These are phyloP conservation scores for Morphnarchus princeps DNA, from an alignment of 2,113 vertebrate genomes.

Conservation along the genomic window DNA sequence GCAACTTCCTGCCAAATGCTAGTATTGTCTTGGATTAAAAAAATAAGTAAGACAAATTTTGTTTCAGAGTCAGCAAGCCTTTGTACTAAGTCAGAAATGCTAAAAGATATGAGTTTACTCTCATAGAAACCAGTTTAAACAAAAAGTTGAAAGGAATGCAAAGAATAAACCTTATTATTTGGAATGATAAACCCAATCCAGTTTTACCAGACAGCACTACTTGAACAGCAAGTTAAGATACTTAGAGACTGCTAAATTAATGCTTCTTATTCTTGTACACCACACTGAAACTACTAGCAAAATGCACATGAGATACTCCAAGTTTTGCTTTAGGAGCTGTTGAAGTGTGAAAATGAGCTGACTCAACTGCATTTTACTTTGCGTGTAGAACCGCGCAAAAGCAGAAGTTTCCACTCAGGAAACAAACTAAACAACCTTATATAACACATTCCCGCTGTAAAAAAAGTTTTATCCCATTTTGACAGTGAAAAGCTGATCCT, in stretches of 20 bases:
- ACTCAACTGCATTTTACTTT: slow-evolving; percentile 44
- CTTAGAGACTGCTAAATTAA: background rate
- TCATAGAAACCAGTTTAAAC: background rate
- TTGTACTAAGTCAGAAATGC: slow-evolving; percentile 26
- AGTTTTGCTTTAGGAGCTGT: background rate
- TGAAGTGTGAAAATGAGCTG: background rate
- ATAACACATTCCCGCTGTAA: background rate
- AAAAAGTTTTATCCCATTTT: background rate
- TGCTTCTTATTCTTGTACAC: background rate
- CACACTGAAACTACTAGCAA: background rate
- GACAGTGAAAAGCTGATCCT: background rate
- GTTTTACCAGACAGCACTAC: background rate
- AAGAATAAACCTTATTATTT: slow-evolving; percentile 10
- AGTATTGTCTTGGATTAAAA: slow-evolving; percentile 65
- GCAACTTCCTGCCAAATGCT: slow-evolving; percentile 51
- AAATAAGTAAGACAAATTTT: slow-evolving; percentile 60
- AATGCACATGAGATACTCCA: background rate
- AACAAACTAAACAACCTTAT: slow-evolving; percentile 4
- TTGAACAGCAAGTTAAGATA: background rate
- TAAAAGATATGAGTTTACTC: background rate
- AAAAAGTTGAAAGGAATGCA: background rate
- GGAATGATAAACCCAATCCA: background rate
- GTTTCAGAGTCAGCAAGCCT: slow-evolving; percentile 50
- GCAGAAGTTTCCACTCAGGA: slow-evolving; percentile 50
- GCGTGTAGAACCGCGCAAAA: background rate